Evolutionary conservation across 2,888 invertebrate species (phyloP), one percentile per base, ranked within the genome.

Genomic region (Lordiphosa fenestrarum): DNA sequence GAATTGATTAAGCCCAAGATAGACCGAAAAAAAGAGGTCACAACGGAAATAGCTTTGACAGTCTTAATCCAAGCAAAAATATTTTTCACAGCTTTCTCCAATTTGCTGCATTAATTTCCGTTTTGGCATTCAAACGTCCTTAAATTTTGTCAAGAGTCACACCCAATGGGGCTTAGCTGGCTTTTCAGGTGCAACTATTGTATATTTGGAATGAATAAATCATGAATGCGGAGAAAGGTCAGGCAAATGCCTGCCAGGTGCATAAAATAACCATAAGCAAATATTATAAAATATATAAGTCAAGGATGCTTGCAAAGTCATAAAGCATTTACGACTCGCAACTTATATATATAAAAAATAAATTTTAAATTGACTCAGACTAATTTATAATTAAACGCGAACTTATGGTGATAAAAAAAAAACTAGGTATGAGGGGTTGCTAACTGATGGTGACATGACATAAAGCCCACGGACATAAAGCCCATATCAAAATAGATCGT

Each of bases 11-110:
- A 63, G 65, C 68, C 41, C 49, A 46, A 59, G 71, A 77, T 67
- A 49, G 62, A 40, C 57, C 49, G 13, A 30, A 49, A 61, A 15
- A 56, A 58, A 42, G 52, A 51, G 55, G 59, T 67, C 47, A 35
- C 44, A 52, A 12, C 72, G 85, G 76, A 76, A 84, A 77, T 77
- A 62, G 66, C 85, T 74, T 74, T 83, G 84, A 75, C 85, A 85
- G 73, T 50, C 52, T 60, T 59, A 78, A 69, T 57, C 49, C 66
- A 46, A 53, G 61, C 55, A 33, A 66, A 62, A 37, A 47, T 57
- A 65, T 63, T 56, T 72, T 50, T 42, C 58, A 33, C 48, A 55
- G 62, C 39, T 57, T 39, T 39, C 40, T 30, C 10, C 56, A 59
- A 82, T 77, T 77, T 64, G 66, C 54, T 52, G 63, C 25, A 52